Evolutionary conservation across 2,888 invertebrate species (phyloP).

Genomic region (Pseudoips prasinana): DNA sequence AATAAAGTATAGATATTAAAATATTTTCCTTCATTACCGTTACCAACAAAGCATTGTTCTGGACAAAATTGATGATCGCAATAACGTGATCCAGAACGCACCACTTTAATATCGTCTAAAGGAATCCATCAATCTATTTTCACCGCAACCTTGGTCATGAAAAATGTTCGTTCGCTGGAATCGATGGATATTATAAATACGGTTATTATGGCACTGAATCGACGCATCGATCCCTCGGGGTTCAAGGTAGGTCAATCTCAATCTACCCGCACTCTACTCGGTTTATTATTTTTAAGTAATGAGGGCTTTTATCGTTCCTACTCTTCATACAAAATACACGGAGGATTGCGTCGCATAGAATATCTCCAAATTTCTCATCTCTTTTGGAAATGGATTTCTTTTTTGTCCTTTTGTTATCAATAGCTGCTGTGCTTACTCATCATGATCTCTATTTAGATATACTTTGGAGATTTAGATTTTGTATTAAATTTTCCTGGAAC

Average conservation of each 20-base stretch:
- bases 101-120: constrained; percentile 23
- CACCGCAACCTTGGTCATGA: constrained; percentile 57
- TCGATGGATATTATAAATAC: constrained; percentile 41
- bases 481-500: constrained; percentile 5
- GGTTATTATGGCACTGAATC: constrained; percentile 36
- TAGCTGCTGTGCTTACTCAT: constrained; percentile 9
- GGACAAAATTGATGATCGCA: constrained; percentile 23
- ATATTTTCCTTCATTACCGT: too few species aligned
- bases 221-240: constrained; percentile 41
- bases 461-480: constrained; percentile 4
- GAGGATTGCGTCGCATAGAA: constrained; percentile 14
- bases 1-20: too few species aligned
- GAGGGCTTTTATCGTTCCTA: constrained; percentile 20
- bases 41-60: too few species aligned
- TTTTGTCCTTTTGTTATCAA: constrained; percentile 6
- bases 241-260: constrained; percentile 52
- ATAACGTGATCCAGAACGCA: constrained; percentile 20
- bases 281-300: constrained; percentile 17
- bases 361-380: constrained; percentile 4
- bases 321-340: constrained; percentile 10
- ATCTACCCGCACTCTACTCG: constrained; percentile 17
- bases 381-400: constrained; percentile 11
- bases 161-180: constrained; percentile 39
- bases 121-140: constrained; percentile 47
- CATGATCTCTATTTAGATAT: constrained; percentile 12